Percentiles rank a stretch among this genome's conserved stretches.
Evolutionary conservation across 2,113 vertebrate genomes (phyloP).

Genomic region (Aldabrachelys gigantea): DNA sequence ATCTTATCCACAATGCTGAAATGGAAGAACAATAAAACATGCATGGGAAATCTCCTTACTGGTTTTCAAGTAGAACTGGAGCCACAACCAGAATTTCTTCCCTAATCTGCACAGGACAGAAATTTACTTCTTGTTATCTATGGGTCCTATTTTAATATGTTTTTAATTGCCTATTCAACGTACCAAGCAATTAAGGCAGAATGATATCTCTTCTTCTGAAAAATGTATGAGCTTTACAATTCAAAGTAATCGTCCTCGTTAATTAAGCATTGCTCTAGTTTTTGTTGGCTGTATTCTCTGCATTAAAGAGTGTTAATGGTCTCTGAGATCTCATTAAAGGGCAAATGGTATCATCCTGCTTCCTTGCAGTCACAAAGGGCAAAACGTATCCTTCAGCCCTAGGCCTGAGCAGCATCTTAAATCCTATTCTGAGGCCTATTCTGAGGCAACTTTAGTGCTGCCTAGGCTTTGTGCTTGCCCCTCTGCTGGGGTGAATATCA

Average conservation of each 20-base stretch:
- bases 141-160: conserved; percentile 71
- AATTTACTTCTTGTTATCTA: conserved; percentile 62
- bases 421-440: background rate
- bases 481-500: background rate
- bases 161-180: conserved; percentile 81
- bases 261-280: conserved; percentile 81
- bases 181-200: conserved; percentile 78
- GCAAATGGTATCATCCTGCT: background rate
- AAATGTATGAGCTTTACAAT: conserved; percentile 77
- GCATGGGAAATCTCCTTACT: background rate
- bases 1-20: conserved; percentile 28
- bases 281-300: conserved; percentile 64
- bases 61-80: background rate
- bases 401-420: background rate
- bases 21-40: conserved; percentile 24
- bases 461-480: background rate
- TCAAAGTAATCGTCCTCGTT: conserved; percentile 78
- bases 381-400: background rate
- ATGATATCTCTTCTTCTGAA: conserved; percentile 74
- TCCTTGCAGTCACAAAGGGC: conserved; percentile 13
- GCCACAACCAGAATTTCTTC: conserved; percentile 13
- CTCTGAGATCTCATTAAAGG: conserved; percentile 56
- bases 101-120: conserved; percentile 60
- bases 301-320: conserved; percentile 57
- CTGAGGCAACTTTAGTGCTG: background rate